Base-by-base conservation (phyloP, 2,888 invertebrate genomes). In the Gerris lacustris region DNA sequence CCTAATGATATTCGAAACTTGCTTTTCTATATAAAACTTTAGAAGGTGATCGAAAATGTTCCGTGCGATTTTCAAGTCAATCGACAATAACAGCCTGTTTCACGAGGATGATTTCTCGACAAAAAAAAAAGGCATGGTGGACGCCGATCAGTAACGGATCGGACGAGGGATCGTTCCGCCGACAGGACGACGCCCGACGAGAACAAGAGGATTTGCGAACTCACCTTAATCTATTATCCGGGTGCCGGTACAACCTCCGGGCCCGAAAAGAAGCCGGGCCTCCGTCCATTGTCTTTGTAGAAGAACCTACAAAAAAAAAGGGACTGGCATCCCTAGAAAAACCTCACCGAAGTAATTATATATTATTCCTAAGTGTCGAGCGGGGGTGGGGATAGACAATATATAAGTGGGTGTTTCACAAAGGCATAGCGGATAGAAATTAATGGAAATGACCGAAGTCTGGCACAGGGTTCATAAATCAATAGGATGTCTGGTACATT, bases 401-500 rank as follows among this genome's bases (percentile, higher is more conserved):
- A 31, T 17, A 17, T 31, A 9, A 64, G 64, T 64, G 64, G 64
- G 64, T 64, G 64, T 64, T 18, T 70, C 72, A 72, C 67, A 72
- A 72, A 72, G 70, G 69, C 64, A 17, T 31, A 64, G 31, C 64
- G 31, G 64, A 64, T n/a, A 64, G 64, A 64, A 70, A 72, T 72
- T 70, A 72, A 72, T 72, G 72, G 72, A 72, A 72, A 72, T 63
- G 64, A 66, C 66, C 72, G 43, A 31, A 45, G 64, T 63, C 68
- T 44, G 67, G 11, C 67, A 67, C 67, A 44, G 15, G 45, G 62
- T 47, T 69, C 62, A 70, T 72, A 72, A 72, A 72, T 72, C 72
- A 72, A 72, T 72, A 70, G 67, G 62, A 70, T 68, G 72, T 67
- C 62, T 47, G 63, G 55, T 44, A 67, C 72, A 72, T 72, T 72